phyloP scores from a whole-genome alignment of 2,113 vertebrate genomes.

The Ceuthmochares aereus region DNA sequence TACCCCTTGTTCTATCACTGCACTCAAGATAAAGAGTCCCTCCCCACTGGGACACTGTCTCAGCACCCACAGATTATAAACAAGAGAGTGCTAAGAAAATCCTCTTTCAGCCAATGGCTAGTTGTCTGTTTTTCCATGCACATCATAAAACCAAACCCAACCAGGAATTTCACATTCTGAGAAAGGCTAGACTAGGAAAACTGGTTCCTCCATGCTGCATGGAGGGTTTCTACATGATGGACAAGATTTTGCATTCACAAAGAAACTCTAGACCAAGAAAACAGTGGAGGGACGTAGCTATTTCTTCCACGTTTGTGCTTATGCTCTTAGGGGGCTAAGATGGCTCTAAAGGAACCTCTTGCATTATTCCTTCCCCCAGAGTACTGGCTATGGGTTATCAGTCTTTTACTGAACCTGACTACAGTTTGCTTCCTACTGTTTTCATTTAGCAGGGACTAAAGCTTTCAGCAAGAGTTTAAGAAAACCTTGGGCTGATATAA shows the following conservation, averaged over 20 bases:
- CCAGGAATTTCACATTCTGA: neutral
- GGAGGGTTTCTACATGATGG: neutral
- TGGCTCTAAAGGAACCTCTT: neutral
- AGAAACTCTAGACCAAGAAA: neutral
- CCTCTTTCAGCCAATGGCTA: neutral
- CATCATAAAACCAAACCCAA: neutral
- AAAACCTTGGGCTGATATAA: neutral
- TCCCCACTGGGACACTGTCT: neutral
- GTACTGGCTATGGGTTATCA: neutral
- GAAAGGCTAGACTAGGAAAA: neutral
- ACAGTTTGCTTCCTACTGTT: neutral
- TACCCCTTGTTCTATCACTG: too few relatives aligned
- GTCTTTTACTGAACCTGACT: neutral
- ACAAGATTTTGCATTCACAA: neutral
- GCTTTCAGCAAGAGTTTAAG: neutral
- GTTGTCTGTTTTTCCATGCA: neutral
- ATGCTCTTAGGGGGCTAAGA: neutral
- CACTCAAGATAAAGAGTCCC: too few relatives aligned
- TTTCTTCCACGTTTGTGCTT: fast-evolving
- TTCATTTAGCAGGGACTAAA: neutral
- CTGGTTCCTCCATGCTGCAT: neutral
- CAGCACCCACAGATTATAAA: neutral
- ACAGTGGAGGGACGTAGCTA: neutral
- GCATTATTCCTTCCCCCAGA: neutral
- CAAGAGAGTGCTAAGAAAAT: neutral